Base-by-base conservation (phyloP, 2,888 invertebrate species). In the Cataglyphis rosenhaueri region DNA sequence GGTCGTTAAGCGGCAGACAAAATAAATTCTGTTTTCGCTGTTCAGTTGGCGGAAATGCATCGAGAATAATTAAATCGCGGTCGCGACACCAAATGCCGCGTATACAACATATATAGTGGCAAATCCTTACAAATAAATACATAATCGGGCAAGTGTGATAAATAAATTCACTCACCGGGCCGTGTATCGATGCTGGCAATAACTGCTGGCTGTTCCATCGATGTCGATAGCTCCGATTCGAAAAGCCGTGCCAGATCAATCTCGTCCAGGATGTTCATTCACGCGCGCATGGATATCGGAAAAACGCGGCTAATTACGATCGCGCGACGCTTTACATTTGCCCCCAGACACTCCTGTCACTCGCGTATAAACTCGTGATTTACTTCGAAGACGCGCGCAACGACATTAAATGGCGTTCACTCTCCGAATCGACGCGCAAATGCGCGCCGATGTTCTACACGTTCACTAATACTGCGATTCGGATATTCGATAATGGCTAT, bases 51-150 rank as follows among this genome's bases (percentile, higher is more conserved):
- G 59, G 15, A 59, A 79, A 79, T 59, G 41, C 55, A 21, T 18
- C 70, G 38, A n/a, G 59, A 70, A 70, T 70, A 79, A 79, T 79
- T 79, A 79, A 78, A 70, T 35, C 78, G 65, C 35, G 44, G 29
- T 76, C 78, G 70, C 78, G 41, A 21, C 44, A 70, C 35, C 70
- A 57, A 57, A 78, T 44, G 65, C 10, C 44, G 35, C 15, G 55
- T 35, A 52, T 52, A 32, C 55, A 21, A 18, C 18, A 12, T 21
- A 18, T 10, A n/a, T 21, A 29, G 41, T 18, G 41, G 8, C 29
- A 15, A 85, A 85, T 83, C 64, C 66, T 59, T 65, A 41, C 78
- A 81, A 66, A 83, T 76, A 81, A 62, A 76, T 76, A 76, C 55
- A 57, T 78, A 71, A 79, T 71, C 44, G 71, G 71, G 44, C 32